Evolutionary conservation across 2,888 invertebrate species (phyloP), one percentile per base, ranked within the genome.

Genomic region (Lathronympha strigana): DNA sequence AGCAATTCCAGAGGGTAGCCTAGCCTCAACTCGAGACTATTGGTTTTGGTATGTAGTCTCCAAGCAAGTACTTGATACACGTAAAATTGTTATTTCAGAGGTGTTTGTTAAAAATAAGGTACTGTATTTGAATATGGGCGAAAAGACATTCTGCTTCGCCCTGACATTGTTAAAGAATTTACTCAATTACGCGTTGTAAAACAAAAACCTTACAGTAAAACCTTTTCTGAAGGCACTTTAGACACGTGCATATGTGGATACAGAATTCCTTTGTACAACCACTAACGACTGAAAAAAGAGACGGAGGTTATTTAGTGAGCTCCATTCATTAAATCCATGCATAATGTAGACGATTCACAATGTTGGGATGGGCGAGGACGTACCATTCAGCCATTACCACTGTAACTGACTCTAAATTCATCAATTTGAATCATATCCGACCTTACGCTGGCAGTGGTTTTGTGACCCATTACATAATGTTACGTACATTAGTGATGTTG

Each of bases 351-450:
- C 74, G 74, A 57, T 25, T 21, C 77, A 88, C 85, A 88, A 86
- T 88, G 82, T 79, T 75, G 79, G 86, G 80, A 83, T 83, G 85
- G 90, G 90, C 81, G 76, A 77, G 84, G 87, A 88, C 90, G 82
- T 70, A 72, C 82, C 83, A 88, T 89, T 88, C 85, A 88, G 74
- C 73, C 73, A 73, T 78, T 77, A 79, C 75, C 81, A 83, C 78
- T 80, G 77, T 70, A 73, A 73, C 49, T 3, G 49, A 17, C 78
- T 82, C 80, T 75, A 79, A 78, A 76, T 76, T 77, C 71, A 75
- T 75, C 72, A 69, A 76, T 78, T 71, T 71, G 71, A 73, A 73
- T 71, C 67, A 73, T 71, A 71, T 73, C 67, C 69, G 71, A 73
- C 49, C 66, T 58, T 66, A 66, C 67, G 31, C 60, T 51, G 66